These are phyloP conservation scores for Indri indri DNA, from an alignment of 2,113 vertebrate species.

Conservation along the genomic window DNA sequence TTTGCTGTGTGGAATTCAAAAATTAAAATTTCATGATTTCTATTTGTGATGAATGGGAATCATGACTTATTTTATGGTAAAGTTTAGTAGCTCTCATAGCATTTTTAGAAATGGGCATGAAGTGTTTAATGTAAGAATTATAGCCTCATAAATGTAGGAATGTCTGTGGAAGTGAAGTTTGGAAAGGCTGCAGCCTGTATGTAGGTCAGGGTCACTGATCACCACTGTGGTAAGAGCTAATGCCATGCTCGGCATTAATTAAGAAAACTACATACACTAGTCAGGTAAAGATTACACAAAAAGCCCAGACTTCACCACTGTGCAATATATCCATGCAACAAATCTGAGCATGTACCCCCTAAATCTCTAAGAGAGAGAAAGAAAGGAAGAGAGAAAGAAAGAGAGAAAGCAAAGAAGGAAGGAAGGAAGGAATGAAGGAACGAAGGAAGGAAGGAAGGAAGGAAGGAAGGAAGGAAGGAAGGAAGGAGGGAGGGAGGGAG, in stretches of 20 bases:
- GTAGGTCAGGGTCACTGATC: neutral
- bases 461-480: too few species aligned
- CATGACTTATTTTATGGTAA: neutral
- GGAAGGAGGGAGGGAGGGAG: too few species aligned
- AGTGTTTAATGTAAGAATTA: neutral
- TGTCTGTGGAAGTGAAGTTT: neutral
- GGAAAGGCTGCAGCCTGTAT: neutral
- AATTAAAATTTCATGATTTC: neutral
- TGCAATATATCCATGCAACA: too few species aligned
- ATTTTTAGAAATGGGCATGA: neutral
- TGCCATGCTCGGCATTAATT: fast-evolving
- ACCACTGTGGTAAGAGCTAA: neutral
- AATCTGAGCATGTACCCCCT: too few species aligned
- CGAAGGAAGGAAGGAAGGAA: too few species aligned
- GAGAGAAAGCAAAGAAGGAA: too few species aligned
- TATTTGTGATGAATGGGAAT: neutral
- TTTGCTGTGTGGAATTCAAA: constrained; percentile 32
- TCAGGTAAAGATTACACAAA: too few species aligned
- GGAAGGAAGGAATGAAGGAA: too few species aligned
- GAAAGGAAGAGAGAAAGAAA: too few species aligned
- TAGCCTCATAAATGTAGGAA: neutral
- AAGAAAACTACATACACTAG: neutral
- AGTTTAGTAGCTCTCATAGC: neutral
- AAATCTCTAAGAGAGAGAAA: too few species aligned
- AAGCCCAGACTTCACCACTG: too few species aligned